A percentile compares a stretch with the other conserved stretches of the same genome.
phyloP scores from a whole-genome alignment of 2,888 invertebrate genomes.

The Melanargia galathea region DNA sequence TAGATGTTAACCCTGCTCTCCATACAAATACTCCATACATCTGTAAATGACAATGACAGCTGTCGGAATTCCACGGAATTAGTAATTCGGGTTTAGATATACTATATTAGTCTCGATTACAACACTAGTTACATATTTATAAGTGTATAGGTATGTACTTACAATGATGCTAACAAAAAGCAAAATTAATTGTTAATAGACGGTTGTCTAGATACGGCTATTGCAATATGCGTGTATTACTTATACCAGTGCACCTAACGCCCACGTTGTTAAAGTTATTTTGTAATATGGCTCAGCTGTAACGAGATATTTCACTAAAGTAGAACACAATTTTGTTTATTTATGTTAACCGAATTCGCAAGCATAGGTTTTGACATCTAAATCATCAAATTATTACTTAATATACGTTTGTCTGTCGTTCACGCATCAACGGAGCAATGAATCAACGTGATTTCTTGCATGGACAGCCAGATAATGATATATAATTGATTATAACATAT shows the following conservation, averaged over 20 bases:
- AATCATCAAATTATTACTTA: neutral
- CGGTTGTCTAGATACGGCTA: constrained; percentile 10
- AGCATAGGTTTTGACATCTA: neutral
- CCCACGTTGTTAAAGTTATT: constrained; percentile 18
- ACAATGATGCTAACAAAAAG: constrained; percentile 9
- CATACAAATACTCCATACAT: no score
- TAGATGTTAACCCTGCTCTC: no score
- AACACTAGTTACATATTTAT: neutral
- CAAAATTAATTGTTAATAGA: constrained; percentile 15
- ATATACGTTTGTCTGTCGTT: no score
- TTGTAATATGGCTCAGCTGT: constrained; percentile 15
- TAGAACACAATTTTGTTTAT: constrained; percentile 17
- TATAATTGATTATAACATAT: no score
- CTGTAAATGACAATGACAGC: no score
- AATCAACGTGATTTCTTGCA: no score
- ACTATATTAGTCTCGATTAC: no score
- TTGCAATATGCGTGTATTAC: constrained; percentile 15
- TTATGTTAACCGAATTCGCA: constrained; percentile 7
- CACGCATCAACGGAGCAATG: no score
- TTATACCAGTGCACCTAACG: constrained; percentile 10
- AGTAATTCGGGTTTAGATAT: no score
- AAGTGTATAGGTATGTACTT: no score
- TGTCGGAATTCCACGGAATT: no score
- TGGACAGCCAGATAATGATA: no score
- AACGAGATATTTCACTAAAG: constrained; percentile 25